These are phyloP conservation scores for Microdon myrmicae DNA, from an alignment of 2,888 invertebrate species.

Conservation along the genomic window DNA sequence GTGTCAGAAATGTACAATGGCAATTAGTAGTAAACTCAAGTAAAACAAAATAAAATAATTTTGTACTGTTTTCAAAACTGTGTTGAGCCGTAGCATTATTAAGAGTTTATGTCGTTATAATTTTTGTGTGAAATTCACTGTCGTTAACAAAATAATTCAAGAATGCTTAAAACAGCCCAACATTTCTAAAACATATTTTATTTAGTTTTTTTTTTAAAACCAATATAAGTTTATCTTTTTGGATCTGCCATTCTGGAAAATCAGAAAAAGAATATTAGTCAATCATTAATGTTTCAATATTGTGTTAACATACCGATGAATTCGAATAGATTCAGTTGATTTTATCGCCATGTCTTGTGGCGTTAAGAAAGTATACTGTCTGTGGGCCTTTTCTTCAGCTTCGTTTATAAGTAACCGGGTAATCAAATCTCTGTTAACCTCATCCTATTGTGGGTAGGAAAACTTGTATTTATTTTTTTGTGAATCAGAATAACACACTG, in stretches of 20 bases:
- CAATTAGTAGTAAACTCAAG: no score
- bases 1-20: no score
- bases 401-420: conserved; percentile 82
- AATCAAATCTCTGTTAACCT: conserved; percentile 82
- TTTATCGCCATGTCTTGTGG: conserved; percentile 79
- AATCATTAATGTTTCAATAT: not conserved
- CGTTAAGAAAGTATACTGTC: conserved; percentile 91
- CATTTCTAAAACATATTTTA: no score
- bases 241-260: conserved; percentile 21
- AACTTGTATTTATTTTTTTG: not conserved
- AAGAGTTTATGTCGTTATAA: no score
- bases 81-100: no score
- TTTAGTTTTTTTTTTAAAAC: conserved; percentile 11
- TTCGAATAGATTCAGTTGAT: conserved; percentile 69
- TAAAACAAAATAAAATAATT: no score
- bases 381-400: conserved; percentile 73
- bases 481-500: not conserved
- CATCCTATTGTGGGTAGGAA: conserved; percentile 72
- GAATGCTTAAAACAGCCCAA: no score
- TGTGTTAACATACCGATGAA: conserved; percentile 70
- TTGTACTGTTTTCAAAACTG: no score
- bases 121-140: no score
- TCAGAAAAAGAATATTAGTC: not conserved
- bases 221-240: conserved; percentile 31
- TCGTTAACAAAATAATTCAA: no score